Evolutionary conservation across 92 coral and sea anemone species (phyloP).

Genomic region (Hydrozoanthus gracilis): DNA sequence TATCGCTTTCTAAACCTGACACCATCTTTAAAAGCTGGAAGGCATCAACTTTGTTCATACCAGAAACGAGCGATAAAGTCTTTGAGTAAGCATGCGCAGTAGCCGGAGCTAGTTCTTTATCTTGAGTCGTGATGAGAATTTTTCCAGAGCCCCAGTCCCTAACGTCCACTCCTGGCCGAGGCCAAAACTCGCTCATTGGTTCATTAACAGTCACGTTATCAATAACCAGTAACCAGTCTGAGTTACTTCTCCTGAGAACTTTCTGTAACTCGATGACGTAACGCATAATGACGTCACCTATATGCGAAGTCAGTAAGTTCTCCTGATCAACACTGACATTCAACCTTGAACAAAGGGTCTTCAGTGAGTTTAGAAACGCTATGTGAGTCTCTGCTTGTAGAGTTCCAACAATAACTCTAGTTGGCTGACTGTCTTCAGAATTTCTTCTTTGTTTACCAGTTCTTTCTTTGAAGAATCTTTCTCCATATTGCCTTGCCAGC

Average conservation of each 20-base stretch:
- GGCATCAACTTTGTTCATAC: slow-evolving; percentile 84
- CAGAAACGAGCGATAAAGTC: slow-evolving; percentile 62
- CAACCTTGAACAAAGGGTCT: slow-evolving; percentile 56
- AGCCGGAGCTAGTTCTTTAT: slow-evolving; percentile 71
- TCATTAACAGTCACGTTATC: slow-evolving; percentile 73
- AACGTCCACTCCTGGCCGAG: slow-evolving; percentile 66
- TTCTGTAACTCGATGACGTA: slow-evolving; percentile 56
- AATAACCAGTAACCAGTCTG: slow-evolving; percentile 79
- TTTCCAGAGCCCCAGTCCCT: slow-evolving; percentile 84
- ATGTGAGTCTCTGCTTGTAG: slow-evolving; percentile 74
- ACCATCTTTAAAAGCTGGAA: slow-evolving; percentile 63
- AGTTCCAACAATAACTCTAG: slow-evolving; percentile 71
- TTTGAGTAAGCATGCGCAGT: slow-evolving; percentile 68
- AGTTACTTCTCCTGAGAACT: slow-evolving; percentile 36
- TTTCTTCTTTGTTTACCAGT: neutral
- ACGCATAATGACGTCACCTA: slow-evolving; percentile 39
- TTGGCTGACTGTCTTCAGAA: neutral
- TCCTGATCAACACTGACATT: slow-evolving; percentile 38
- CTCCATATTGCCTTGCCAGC: slow-evolving; percentile 79
- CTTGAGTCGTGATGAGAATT: slow-evolving; percentile 89
- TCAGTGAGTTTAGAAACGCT: slow-evolving; percentile 75
- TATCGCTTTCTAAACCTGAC: slow-evolving; percentile 67
- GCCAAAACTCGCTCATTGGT: slow-evolving; percentile 80
- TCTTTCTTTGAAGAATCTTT: slow-evolving; percentile 47
- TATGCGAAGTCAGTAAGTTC: slow-evolving; percentile 20